Base-by-base conservation (phyloP, 2,113 vertebrate species). In the Paedocypris sp. region DNA sequence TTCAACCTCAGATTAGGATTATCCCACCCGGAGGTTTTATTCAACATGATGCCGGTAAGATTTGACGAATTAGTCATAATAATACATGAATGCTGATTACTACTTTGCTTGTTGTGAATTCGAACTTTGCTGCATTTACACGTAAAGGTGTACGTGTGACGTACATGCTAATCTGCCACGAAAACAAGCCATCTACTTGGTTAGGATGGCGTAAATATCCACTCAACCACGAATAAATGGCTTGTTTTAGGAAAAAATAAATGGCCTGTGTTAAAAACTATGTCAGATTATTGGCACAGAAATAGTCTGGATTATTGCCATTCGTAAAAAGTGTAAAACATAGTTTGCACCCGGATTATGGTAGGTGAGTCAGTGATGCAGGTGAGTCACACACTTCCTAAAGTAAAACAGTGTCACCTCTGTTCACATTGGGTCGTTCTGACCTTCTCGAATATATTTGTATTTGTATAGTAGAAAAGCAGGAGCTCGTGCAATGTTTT, bases 31-130 rank as follows among this genome's bases (percentile, higher is more conserved):
- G 39, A 58, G 11, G 11, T 32, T 12, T 1, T 12, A 42, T 23
- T 33, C 57, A 67, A 35, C 28, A 67, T 67, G 64, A 67, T 67
- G 64, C 64, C 64, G 64, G 64, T 67, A 47, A 60, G 64, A 41
- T 23, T n/a, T 42, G 4, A 35, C 11, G 15, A 33, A 11, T 18
- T n/a, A 20, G 39, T 9, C 16, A 10, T 35, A 15, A 16, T 49
- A 16, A n/a, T 29, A 31, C 3, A 31, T 8, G 16, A 3, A 19
- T 49, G 16, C 12, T 12, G 25, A 49, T 29, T 9, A 29, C 26
- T 2, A 18, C 26, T 29, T 10, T 6, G 1, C 8, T 38, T 25
- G 11, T 5, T 26, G n/a, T n/a, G n/a, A n/a, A n/a, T n/a, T n/a
- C n/a, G n/a, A n/a, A n/a, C n/a, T n/a, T n/a, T n/a, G n/a, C n/a